Conservation (phyloP, 2,113 vertebrate species). For the Notiomystis cincta region DNA sequence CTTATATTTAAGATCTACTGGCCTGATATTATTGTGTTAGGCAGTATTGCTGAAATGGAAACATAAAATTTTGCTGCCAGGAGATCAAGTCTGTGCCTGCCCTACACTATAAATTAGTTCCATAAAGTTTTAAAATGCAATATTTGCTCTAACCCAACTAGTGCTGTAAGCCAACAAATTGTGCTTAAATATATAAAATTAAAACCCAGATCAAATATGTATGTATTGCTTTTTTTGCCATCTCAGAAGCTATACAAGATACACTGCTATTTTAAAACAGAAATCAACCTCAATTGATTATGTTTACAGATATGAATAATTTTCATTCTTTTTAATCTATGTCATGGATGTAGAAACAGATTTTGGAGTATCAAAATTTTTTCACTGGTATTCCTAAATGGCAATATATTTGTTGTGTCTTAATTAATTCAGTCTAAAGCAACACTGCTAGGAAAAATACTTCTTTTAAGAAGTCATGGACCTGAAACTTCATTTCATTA, state of each 20-base stretch:
- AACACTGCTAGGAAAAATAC: not conserved
- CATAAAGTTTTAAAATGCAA: conserved; percentile 70
- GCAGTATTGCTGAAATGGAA: conserved; percentile 73
- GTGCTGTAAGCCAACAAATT: conserved; percentile 18
- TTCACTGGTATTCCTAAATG: not conserved
- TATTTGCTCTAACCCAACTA: conserved; percentile 47
- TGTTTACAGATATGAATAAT: not conserved
- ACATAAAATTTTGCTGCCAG: conserved; percentile 75
- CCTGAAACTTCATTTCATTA: not conserved
- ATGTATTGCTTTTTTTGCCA: not conserved
- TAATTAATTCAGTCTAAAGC: not conserved
- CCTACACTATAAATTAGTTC: conserved; percentile 71
- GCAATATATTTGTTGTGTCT: not conserved
- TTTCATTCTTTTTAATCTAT: not conserved
- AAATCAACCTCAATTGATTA: not conserved
- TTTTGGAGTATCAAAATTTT: not conserved
- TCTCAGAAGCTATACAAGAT: not conserved
- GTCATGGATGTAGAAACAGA: not conserved
- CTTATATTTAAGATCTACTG: conserved; percentile 77
- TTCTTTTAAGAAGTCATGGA: not conserved
- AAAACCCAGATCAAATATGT: conserved; percentile 14
- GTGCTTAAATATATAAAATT: conserved; percentile 57
- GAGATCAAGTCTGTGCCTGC: conserved; percentile 70
- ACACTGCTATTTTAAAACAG: not conserved
- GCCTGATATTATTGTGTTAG: conserved; percentile 77